These are phyloP conservation scores for Drosophila peninsularis DNA, from an alignment of 2,888 invertebrate species.

Conservation along the genomic window DNA sequence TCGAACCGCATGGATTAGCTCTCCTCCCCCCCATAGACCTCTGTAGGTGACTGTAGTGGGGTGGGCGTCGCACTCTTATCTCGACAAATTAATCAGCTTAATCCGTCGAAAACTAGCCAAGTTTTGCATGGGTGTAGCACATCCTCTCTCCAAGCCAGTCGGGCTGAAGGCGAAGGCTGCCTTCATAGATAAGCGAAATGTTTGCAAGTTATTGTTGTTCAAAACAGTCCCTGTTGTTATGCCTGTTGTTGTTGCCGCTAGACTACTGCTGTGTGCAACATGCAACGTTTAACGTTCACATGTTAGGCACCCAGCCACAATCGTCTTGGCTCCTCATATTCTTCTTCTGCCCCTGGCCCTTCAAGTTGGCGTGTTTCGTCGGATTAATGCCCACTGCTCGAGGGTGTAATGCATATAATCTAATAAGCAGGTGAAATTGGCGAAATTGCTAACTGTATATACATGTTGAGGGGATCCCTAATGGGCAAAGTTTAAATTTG, in stretches of 20 bases:
- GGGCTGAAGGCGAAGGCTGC: constrained; percentile 45
- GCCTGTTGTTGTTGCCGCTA: constrained; percentile 23
- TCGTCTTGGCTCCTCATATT: constrained; percentile 18
- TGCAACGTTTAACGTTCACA: constrained; percentile 74
- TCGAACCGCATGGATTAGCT: constrained; percentile 73
- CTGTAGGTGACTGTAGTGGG: not conserved
- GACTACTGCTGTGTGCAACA: constrained; percentile 62
- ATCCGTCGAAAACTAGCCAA: constrained; percentile 77
- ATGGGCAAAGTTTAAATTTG: constrained; percentile 68
- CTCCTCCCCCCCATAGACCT: constrained; percentile 12
- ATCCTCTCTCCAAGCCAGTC: constrained; percentile 41
- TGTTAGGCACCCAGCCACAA: constrained; percentile 67
- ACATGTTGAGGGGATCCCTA: constrained; percentile 26
- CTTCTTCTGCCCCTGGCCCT: constrained; percentile 9
- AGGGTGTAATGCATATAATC: constrained; percentile 76
- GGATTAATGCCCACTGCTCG: constrained; percentile 70
- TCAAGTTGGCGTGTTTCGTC: constrained; percentile 60
- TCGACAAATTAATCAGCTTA: constrained; percentile 80
- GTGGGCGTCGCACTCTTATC: constrained; percentile 75
- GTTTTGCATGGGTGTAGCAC: constrained; percentile 59
- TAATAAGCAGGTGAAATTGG: constrained; percentile 70
- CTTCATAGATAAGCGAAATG: constrained; percentile 71
- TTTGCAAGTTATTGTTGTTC: constrained; percentile 64
- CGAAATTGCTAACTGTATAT: constrained; percentile 41
- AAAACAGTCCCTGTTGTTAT: constrained; percentile 37